Conservation (phyloP, 2,113 vertebrate genomes). For the Tinamus guttatus region DNA sequence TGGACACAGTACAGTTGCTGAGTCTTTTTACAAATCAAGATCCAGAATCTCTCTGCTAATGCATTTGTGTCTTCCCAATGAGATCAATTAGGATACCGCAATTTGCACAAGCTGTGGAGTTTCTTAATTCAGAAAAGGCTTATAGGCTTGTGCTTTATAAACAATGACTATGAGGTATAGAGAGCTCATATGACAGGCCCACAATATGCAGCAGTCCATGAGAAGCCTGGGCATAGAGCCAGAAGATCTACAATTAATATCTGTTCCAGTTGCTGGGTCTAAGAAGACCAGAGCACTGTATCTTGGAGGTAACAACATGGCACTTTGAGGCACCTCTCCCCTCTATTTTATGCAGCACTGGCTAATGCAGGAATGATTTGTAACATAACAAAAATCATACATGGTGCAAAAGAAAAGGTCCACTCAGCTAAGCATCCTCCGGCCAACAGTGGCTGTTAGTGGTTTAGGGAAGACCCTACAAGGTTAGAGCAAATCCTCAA, state of each 20-base stretch:
- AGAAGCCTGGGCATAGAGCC: not conserved
- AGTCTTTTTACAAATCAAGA: not conserved
- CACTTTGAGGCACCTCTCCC: not conserved
- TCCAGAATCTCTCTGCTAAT: not conserved
- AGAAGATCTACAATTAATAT: not conserved
- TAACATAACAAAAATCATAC: not conserved
- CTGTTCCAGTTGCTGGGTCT: not conserved
- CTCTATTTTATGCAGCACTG: not conserved
- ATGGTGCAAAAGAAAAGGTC: not conserved
- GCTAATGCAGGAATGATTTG: not conserved
- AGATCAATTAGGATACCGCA: not conserved
- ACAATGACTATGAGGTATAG: not conserved
- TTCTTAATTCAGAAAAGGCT: not conserved
- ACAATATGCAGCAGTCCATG: not conserved
- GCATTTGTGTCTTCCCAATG: accelerated
- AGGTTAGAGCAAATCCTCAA: not conserved
- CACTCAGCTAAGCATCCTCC: not conserved
- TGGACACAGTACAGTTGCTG: not conserved
- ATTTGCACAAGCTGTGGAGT: not conserved
- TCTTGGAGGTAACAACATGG: not conserved
- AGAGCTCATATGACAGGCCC: not conserved
- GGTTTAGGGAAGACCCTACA: no score
- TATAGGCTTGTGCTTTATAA: not conserved
- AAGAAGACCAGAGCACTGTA: not conserved
- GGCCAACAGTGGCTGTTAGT: not conserved